Conservation (phyloP, 2,113 vertebrate genomes). For the Chaetura pelagica region DNA sequence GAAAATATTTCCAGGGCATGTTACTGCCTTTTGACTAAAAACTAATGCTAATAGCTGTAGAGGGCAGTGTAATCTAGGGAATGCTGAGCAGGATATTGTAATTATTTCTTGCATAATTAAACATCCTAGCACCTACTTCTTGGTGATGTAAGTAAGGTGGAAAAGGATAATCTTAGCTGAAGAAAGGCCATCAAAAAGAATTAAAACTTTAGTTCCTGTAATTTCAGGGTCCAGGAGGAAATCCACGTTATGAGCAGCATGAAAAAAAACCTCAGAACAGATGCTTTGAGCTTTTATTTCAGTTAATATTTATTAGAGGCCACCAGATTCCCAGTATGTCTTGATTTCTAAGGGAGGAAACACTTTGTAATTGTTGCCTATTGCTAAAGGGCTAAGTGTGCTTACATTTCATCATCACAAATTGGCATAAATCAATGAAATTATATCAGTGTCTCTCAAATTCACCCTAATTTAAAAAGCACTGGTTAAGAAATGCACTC, state of each 20-base stretch:
- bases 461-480: background rate
- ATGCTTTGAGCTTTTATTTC: background rate
- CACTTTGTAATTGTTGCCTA: background rate
- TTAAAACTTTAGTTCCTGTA: background rate
- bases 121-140: background rate
- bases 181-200: background rate
- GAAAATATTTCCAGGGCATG: background rate
- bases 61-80: constrained; percentile 41
- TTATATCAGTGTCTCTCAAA: background rate
- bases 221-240: background rate
- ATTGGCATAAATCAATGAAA: background rate
- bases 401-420: background rate
- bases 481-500: background rate
- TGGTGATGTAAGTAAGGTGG: background rate
- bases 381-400: background rate
- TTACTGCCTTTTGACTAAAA: background rate
- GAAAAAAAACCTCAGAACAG: background rate
- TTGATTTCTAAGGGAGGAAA: background rate
- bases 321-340: background rate
- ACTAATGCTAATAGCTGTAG: background rate
- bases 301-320: background rate
- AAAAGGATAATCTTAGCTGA: background rate
- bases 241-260: background rate
- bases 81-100: background rate
- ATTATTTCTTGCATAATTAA: background rate